phyloP scores from a whole-genome alignment of 2,888 invertebrate species.

The Adelphocoris suturalis region DNA sequence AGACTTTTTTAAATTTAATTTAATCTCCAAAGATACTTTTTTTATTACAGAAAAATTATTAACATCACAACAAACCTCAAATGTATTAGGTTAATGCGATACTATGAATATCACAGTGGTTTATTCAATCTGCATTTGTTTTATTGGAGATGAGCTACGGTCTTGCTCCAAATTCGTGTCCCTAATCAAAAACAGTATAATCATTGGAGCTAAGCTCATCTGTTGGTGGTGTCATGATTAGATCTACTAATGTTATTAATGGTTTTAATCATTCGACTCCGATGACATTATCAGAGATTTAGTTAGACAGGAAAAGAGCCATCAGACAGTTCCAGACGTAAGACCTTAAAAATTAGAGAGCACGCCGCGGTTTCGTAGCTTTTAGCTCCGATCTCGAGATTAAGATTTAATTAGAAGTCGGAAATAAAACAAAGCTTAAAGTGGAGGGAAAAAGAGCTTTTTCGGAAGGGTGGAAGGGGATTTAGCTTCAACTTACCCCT shows the following conservation, averaged over 20 bases:
- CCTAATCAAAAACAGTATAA: neutral
- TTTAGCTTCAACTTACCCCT: neutral
- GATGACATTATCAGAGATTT: constrained; percentile 11
- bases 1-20: too few relatives aligned
- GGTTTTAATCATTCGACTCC: neutral
- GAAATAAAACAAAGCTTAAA: constrained; percentile 42
- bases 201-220: neutral
- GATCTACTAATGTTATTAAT: constrained; percentile 1
- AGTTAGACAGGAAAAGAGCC: neutral
- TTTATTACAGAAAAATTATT: too few relatives aligned
- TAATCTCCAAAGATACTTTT: too few relatives aligned
- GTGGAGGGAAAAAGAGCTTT: neutral
- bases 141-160: too few relatives aligned
- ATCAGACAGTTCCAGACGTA: neutral
- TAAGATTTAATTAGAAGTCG: constrained; percentile 60
- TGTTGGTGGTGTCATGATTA: neutral
- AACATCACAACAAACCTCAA: too few relatives aligned
- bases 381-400: constrained; percentile 45
- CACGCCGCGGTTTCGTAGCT: neutral
- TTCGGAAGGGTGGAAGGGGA: neutral
- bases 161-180: too few relatives aligned
- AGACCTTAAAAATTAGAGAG: constrained; percentile 54
- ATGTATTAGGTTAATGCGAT: too few relatives aligned
- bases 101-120: too few relatives aligned
- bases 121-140: too few relatives aligned